Base-by-base conservation (phyloP, 2,888 invertebrate species). In the Sthenelais limicola region DNA sequence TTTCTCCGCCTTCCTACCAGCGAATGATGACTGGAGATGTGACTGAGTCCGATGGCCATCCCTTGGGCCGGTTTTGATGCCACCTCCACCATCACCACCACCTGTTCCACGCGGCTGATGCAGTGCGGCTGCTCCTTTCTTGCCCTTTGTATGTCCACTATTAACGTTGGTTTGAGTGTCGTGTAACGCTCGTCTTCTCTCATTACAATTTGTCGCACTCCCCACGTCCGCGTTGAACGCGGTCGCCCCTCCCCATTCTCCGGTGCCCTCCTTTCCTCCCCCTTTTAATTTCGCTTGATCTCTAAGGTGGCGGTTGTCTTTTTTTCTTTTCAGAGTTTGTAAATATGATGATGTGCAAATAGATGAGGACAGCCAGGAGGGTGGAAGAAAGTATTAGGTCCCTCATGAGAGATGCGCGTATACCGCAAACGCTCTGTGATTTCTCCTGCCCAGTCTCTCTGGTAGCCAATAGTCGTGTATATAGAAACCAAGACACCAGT, bases 261-360 rank as follows among this genome's bases (percentile, higher is more conserved):
- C 24, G 21, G n/a, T 12, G 21, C 24, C n/a, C 3, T 28, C n/a
- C 52, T 30, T 28, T 56, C 26, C 32, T 51, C 7, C 51, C 18
- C 15, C n/a, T 56, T 38, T 62, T 24, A 2, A 1, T 28, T 56
- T 56, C 32, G 18, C 43, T 49, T 56, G 32, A 18, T 26, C 24
- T 47, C 66, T 48, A 48, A 67, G 48, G 67, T 74, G 28, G 47
- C 54, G 49, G 32, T 67, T 62, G n/a, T 70, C 28, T 71, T 72
- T 56, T 70, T 68, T 73, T 43, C 35, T 43, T 78, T 79, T 35
- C 80, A 80, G 80, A 80, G 71, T 80, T 80, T 73, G 80, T 80
- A 28, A 80, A 74, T 43, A 80, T 80, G 80, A 80, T 80, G 80
- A 80, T 77, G 74, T 74, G 73, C 74, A 80, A 80, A 67, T 67